Conservation (phyloP, 1,140 invertebrate species). For the Drosophila sturtevanti region DNA sequence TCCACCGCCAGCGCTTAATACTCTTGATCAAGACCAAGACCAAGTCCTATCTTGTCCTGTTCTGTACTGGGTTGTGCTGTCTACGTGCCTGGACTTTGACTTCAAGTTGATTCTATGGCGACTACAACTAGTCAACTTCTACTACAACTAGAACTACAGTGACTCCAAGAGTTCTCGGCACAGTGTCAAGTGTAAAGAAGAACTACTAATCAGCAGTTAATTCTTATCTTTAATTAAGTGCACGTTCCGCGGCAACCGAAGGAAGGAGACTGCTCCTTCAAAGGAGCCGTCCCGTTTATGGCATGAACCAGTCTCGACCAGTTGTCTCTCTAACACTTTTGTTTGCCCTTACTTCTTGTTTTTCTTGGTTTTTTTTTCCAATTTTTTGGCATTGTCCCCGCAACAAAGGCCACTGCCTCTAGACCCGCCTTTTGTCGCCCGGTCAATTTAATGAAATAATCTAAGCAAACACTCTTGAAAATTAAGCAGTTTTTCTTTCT, state of each 20-base stretch:
- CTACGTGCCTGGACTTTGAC: constrained; percentile 63
- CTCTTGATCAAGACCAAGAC: constrained; percentile 10
- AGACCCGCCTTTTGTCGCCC: constrained; percentile 58
- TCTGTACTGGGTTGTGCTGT: neutral
- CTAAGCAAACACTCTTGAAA: constrained; percentile 76
- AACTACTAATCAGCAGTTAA: constrained; percentile 82
- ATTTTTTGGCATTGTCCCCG: constrained; percentile 59
- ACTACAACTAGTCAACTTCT: constrained; percentile 2
- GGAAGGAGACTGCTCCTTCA: constrained; percentile 17
- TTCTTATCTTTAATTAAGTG: constrained; percentile 82
- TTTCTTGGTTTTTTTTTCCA: too few species aligned
- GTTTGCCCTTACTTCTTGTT: constrained; percentile 49
- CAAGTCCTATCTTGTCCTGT: neutral
- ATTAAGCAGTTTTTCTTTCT: constrained; percentile 67
- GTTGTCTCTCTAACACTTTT: constrained; percentile 68
- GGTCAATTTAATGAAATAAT: constrained; percentile 79
- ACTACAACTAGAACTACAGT: neutral
- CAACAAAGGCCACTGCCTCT: constrained; percentile 57
- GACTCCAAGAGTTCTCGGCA: constrained; percentile 25
- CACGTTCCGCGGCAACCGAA: constrained; percentile 56
- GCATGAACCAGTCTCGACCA: constrained; percentile 44
- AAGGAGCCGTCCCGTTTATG: constrained; percentile 56
- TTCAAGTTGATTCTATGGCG: constrained; percentile 14
- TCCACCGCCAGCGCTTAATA: neutral
- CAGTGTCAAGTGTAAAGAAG: constrained; percentile 81